Evolutionary conservation across 2,888 invertebrate species (phyloP).

Genomic region (Pyrrhia umbra): DNA sequence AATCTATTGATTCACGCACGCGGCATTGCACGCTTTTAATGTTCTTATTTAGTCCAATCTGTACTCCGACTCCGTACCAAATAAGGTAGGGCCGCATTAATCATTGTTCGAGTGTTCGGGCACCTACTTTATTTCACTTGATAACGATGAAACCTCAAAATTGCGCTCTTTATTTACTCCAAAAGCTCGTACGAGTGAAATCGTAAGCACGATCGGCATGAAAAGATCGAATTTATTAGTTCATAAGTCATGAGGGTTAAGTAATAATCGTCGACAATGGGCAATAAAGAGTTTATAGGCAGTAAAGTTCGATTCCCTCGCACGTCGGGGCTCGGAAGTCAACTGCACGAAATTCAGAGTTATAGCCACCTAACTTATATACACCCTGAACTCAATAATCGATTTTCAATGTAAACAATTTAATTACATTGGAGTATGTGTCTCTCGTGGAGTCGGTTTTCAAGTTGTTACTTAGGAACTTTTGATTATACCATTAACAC

Average conservation of each 20-base stretch:
- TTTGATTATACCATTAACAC: conserved; percentile 71
- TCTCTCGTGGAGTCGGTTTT: conserved; percentile 62
- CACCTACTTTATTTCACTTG: conserved; percentile 60
- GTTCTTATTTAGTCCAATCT: conserved; percentile 67
- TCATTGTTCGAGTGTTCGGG: conserved; percentile 55
- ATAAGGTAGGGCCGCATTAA: conserved; percentile 62
- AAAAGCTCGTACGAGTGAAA: conserved; percentile 69
- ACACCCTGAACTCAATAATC: conserved; percentile 70
- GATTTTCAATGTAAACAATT: conserved; percentile 66
- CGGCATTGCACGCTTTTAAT: conserved; percentile 66
- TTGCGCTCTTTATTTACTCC: conserved; percentile 70
- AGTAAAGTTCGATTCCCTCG: conserved; percentile 87
- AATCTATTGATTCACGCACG: conserved; percentile 77
- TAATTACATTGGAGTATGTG: conserved; percentile 68
- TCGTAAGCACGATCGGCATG: conserved; percentile 78
- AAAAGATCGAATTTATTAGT: conserved; percentile 88
- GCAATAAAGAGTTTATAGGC: conserved; percentile 89
- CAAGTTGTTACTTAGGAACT: conserved; percentile 64
- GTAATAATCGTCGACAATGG: conserved; percentile 90
- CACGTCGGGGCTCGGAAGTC: conserved; percentile 79
- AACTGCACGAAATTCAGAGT: conserved; percentile 77
- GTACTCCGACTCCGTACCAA: conserved; percentile 60
- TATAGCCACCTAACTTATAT: conserved; percentile 66
- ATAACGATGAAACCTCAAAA: conserved; percentile 60
- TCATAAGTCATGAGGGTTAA: conserved; percentile 89